A percentile compares a stretch with the other conserved stretches of the same genome.
phyloP scores from a whole-genome alignment of 30 jellyfish, hydroid and myxozoan species.

The Hydractinia symbiolongicarpus region DNA sequence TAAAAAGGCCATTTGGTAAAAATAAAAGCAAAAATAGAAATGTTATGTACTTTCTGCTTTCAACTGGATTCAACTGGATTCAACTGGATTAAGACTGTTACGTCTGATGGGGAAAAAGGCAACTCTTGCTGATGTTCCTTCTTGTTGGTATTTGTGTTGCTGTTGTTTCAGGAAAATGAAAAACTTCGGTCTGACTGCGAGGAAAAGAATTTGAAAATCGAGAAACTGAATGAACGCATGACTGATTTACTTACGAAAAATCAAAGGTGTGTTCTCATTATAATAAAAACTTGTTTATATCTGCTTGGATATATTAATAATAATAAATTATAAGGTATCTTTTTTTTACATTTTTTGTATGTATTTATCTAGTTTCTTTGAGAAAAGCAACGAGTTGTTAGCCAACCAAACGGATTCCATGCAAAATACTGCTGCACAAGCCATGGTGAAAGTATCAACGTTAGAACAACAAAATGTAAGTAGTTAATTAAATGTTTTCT shows the following conservation, averaged over 20 bases:
- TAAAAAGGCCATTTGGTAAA: too few species aligned
- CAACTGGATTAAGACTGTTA: too few species aligned
- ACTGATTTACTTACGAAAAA: conserved; percentile 60
- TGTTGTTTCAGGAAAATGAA: conserved; percentile 53
- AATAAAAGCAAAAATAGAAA: too few species aligned
- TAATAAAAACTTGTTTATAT: too few species aligned
- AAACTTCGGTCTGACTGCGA: conserved; percentile 53
- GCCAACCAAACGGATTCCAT: conserved; percentile 72
- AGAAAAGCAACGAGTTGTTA: conserved; percentile 65
- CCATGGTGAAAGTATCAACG: conserved; percentile 46
- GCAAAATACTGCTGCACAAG: conserved; percentile 53
- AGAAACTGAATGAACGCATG: conserved; percentile 58
- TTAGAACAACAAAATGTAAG: conserved; percentile 67
- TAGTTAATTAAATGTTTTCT: not conserved
- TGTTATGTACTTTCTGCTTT: too few species aligned
- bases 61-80: too few species aligned
- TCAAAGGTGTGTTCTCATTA: conserved; percentile 47
- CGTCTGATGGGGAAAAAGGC: too few species aligned
- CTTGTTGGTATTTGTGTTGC: too few species aligned
- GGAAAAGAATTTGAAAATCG: conserved; percentile 67
- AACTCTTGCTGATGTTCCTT: too few species aligned
- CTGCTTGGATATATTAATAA: too few species aligned
- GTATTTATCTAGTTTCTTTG: conserved; percentile 44
- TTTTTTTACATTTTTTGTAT: not conserved
- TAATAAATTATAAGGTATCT: too few species aligned